A percentile compares a stretch with the other conserved stretches of the same genome.
These are phyloP conservation scores for Penaeus indicus DNA, from an alignment of 1,140 invertebrate species.

Conservation along the genomic window DNA sequence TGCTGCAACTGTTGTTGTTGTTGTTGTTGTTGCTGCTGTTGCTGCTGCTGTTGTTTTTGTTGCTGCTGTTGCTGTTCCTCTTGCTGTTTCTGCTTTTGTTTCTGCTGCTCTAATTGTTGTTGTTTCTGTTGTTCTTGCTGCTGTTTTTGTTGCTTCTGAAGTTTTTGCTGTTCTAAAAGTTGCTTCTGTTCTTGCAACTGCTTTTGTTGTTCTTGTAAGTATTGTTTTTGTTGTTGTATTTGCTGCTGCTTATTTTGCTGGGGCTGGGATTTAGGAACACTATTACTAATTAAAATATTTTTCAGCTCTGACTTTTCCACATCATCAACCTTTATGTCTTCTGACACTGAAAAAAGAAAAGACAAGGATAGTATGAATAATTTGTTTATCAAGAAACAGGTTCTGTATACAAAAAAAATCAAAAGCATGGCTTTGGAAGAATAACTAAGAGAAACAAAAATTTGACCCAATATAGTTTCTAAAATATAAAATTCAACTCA, in stretches of 20 bases:
- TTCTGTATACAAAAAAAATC: too few species aligned
- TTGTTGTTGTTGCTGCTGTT: background rate
- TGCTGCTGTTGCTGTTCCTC: constrained; percentile 43
- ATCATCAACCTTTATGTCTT: constrained; percentile 37
- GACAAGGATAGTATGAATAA: background rate
- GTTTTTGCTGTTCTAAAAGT: constrained; percentile 27
- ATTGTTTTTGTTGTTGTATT: constrained; percentile 16
- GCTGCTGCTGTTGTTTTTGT: constrained; percentile 36
- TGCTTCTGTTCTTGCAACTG: constrained; percentile 22
- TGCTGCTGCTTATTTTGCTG: constrained; percentile 33
- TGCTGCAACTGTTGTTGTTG: constrained; percentile 4
- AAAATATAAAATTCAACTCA: too few species aligned
- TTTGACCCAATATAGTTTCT: too few species aligned
- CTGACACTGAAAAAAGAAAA: constrained; percentile 41
- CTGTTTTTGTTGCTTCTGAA: constrained; percentile 23
- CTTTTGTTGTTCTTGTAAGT: constrained; percentile 9
- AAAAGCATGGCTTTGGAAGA: too few species aligned
- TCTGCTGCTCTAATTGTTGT: background rate
- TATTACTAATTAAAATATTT: constrained; percentile 35
- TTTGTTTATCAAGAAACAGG: too few species aligned
- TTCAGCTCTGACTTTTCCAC: constrained; percentile 36
- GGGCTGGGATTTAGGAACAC: constrained; percentile 33
- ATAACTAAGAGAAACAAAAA: too few species aligned
- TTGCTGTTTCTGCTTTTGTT: constrained; percentile 8
- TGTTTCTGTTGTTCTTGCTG: constrained; percentile 4